Evolutionary conservation across 2,888 invertebrate species (phyloP).

Genomic region (Zaprionus lineosus): DNA sequence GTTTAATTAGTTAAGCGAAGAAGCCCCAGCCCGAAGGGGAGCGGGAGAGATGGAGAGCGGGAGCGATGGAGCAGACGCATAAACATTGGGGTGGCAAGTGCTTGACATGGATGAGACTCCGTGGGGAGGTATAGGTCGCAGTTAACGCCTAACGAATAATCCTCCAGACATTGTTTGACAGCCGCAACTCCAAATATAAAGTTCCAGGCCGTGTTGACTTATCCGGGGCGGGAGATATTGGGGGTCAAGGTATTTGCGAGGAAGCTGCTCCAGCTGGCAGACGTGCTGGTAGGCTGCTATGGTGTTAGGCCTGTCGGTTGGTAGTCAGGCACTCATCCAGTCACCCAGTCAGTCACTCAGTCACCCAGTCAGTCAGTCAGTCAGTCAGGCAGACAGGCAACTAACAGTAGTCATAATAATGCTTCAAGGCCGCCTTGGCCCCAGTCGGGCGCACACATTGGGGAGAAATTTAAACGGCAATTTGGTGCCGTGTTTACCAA

Average conservation of each 20-base stretch:
- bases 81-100: slow-evolving; percentile 25
- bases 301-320: too few species aligned
- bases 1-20: slow-evolving; percentile 66
- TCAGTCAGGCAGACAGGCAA: too few species aligned
- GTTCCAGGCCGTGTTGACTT: slow-evolving; percentile 24
- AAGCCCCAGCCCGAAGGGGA: too few species aligned
- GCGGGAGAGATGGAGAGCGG: too few species aligned
- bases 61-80: slow-evolving; percentile 54
- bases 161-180: slow-evolving; percentile 56
- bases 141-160: slow-evolving; percentile 58
- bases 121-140: slow-evolving; percentile 54
- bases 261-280: slow-evolving; percentile 8
- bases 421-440: slow-evolving; percentile 69
- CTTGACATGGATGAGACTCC: slow-evolving; percentile 55
- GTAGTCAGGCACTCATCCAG: too few species aligned
- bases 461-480: slow-evolving; percentile 78
- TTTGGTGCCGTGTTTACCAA: slow-evolving; percentile 77
- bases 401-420: slow-evolving; percentile 70
- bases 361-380: too few species aligned
- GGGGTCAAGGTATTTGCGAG: slow-evolving; percentile 15
- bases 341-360: too few species aligned
- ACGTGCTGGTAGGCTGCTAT: too few species aligned
- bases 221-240: not conserved
- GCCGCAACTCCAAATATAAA: slow-evolving; percentile 71
- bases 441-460: slow-evolving; percentile 45